Evolutionary conservation across 2,797 vertebrate species (phyloP).

Genomic region (Hypotaenidia philippensis): DNA sequence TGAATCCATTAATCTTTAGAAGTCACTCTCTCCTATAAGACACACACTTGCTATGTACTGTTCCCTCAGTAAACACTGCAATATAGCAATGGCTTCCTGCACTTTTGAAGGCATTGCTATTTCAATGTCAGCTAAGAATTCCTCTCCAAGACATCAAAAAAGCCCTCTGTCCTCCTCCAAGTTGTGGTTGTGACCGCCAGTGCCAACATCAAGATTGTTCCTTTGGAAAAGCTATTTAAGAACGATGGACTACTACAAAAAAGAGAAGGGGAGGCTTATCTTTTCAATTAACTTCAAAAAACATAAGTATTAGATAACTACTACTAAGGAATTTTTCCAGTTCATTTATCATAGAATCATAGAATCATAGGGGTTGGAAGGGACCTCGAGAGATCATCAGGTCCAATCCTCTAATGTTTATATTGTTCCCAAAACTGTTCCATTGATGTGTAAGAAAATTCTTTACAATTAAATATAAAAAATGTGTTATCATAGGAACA

Average conservation of each 20-base stretch:
- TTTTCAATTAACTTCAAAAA: neutral
- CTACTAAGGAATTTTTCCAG: neutral
- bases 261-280: neutral
- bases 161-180: neutral
- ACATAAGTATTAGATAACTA: neutral
- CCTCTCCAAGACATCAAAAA: neutral
- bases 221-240: neutral
- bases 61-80: neutral
- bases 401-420: too few species aligned
- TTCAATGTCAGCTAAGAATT: neutral
- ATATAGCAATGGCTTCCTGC: neutral
- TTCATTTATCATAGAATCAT: neutral
- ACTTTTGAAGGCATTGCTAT: neutral
- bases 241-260: neutral
- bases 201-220: neutral
- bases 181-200: neutral
- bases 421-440: neutral
- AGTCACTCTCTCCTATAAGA: neutral
- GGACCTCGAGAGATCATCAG: too few species aligned
- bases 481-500: neutral
- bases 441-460: neutral
- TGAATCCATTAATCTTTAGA: slow-evolving; percentile 26
- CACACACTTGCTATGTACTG: neutral
- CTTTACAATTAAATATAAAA: neutral
- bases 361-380: too few species aligned